Evolutionary conservation across 2,797 vertebrate species (phyloP), one percentile per base, ranked within the genome.

Genomic region (Trachops cirrhosus): DNA sequence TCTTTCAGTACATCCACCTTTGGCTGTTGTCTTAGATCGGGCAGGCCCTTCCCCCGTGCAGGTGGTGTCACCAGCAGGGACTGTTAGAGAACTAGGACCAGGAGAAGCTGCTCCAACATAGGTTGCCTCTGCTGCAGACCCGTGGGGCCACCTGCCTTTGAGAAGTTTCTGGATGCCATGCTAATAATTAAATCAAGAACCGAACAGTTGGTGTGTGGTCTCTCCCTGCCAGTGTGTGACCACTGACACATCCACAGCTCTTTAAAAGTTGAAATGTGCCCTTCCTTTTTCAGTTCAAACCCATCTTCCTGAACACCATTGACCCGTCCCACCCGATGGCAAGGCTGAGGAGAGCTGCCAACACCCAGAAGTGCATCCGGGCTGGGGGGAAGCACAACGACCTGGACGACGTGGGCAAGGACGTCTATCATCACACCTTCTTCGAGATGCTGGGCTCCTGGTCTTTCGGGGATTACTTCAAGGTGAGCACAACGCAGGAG

Each of bases 401-500:
- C 97, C 98, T 99, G 97, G 99, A 99, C 0, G 99, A 99, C 0
- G 99, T 99, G 16, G 99, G 99, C n/a, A 99, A 99, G 95, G 99
- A 99, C 39, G 99, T 99, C 78, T 99, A 99, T 97, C 99, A 99
- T 94, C 99, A 99, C 98, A 99, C 99, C 87, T 99, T 99, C 98
- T 99, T 99, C 1, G 99, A 99, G 98, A 99, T 99, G 99, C 88
- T 99, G 98, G 99, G 99, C 0, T 99, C 99, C 93, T 99, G 99
- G 99, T 99, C 99, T 92, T 99, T 99, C 84, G 99, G 99, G 19
- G 99, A 99, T 98, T 99, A 99, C 97, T 99, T 99, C 96, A 99
- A 99, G 99, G 99, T 99, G 97, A 95, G 87, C 5, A 11, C 85
- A 62, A n/a, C 68, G 48, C 21, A 89, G 34, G 19, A n/a, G 2